Percentiles rank a stretch among this genome's conserved stretches.
Conservation (phyloP, 2,888 invertebrate genomes). For the Gymnosoma rotundatum region DNA sequence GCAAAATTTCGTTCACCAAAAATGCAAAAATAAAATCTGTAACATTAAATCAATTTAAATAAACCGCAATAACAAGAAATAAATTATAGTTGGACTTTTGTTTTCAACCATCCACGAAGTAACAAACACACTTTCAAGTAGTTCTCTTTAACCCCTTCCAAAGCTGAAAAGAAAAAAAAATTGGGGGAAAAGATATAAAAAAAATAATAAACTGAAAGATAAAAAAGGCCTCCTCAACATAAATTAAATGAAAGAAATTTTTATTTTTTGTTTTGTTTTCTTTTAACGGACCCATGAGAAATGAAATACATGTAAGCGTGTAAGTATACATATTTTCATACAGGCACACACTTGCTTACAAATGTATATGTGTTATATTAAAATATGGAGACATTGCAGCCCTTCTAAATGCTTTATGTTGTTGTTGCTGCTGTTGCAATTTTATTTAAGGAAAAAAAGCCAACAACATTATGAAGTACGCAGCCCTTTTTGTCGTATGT, state of each 20-base stretch:
- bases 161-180: not conserved
- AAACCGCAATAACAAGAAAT: slow-evolving; percentile 68
- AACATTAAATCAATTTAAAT: slow-evolving; percentile 69
- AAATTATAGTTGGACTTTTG: slow-evolving; percentile 58
- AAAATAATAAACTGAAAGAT: not conserved
- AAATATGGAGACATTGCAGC: slow-evolving; percentile 44
- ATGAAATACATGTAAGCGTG: not conserved
- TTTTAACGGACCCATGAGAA: not conserved
- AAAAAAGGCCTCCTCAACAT: slow-evolving; percentile 30
- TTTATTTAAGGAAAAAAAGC: not conserved
- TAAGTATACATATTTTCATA: not conserved
- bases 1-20: not conserved
- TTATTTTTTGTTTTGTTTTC: not conserved
- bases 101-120: slow-evolving; percentile 19
- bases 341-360: not conserved
- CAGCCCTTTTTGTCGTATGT: slow-evolving; percentile 27
- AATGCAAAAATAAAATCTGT: slow-evolving; percentile 57
- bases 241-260: slow-evolving; percentile 44
- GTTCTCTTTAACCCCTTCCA: slow-evolving; percentile 25
- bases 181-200: slow-evolving; percentile 5
- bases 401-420: slow-evolving; percentile 14
- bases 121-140: slow-evolving; percentile 15
- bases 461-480: slow-evolving; percentile 1
- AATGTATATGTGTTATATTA: slow-evolving; percentile 10
- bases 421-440: slow-evolving; percentile 3